These are phyloP conservation scores for Lonchura striata DNA, from an alignment of 2,113 vertebrate species.

Conservation along the genomic window DNA sequence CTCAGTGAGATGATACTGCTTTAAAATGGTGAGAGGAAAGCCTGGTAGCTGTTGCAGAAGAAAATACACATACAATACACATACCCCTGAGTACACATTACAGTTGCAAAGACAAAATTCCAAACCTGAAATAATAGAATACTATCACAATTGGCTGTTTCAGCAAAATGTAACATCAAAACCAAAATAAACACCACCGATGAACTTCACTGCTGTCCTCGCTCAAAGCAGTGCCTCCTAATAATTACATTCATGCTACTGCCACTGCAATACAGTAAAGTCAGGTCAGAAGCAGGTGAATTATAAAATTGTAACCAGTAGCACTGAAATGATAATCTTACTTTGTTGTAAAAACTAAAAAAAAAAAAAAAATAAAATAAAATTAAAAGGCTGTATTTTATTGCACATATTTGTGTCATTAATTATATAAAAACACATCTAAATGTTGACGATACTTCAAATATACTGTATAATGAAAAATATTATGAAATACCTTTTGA, in stretches of 20 bases:
- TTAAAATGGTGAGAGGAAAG: background rate
- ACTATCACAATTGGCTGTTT: background rate
- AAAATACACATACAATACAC: background rate
- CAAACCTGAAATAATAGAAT: background rate
- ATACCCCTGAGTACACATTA: background rate
- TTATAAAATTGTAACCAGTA: background rate
- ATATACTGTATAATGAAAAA: background rate
- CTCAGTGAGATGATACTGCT: background rate
- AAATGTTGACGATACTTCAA: background rate
- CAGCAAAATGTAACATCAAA: background rate
- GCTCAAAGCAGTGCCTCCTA: background rate
- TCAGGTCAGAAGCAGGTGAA: background rate
- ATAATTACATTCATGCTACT: background rate
- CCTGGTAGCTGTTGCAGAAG: background rate
- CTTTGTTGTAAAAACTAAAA: background rate
- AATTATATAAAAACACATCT: background rate
- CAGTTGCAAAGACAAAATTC: background rate
- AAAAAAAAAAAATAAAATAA: no score
- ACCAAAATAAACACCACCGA: background rate
- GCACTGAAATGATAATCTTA: background rate
- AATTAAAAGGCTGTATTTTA: background rate
- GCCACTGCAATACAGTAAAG: background rate
- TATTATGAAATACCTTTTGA: background rate
- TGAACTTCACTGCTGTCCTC: background rate
- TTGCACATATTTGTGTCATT: background rate